phyloP scores from a whole-genome alignment of 2,797 vertebrate genomes.

The Podarcis siculus region DNA sequence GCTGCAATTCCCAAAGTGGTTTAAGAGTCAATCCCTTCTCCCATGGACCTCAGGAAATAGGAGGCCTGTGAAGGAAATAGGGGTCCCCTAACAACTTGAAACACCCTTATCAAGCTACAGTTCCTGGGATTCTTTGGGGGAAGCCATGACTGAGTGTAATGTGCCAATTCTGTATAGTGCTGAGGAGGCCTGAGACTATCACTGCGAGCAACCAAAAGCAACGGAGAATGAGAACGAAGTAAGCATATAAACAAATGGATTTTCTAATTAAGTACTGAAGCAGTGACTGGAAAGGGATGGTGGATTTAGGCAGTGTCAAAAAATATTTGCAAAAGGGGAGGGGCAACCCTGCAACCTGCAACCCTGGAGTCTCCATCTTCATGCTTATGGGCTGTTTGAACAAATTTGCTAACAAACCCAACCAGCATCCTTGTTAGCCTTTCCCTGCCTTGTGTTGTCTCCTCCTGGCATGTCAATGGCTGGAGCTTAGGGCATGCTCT shows the following conservation, averaged over 20 bases:
- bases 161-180: too few species aligned
- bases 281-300: background rate
- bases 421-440: background rate
- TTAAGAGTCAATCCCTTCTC: too few species aligned
- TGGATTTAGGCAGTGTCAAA: background rate
- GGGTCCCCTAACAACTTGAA: too few species aligned
- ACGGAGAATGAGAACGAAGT: background rate
- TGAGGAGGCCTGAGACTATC: too few species aligned
- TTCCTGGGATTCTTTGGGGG: too few species aligned
- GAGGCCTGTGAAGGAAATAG: too few species aligned
- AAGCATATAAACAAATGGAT: background rate
- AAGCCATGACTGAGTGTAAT: too few species aligned
- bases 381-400: background rate
- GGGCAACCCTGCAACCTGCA: background rate
- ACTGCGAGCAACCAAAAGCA: background rate
- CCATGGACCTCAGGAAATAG: too few species aligned
- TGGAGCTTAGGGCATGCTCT: background rate
- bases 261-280: background rate
- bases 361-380: constrained; percentile 31
- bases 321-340: too few species aligned
- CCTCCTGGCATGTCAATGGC: background rate
- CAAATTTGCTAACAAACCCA: constrained; percentile 30
- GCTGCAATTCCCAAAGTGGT: too few species aligned
- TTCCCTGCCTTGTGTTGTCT: background rate
- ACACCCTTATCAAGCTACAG: too few species aligned